phyloP scores from a whole-genome alignment of 1,140 invertebrate species.

The Paralvinella palmiformis region DNA sequence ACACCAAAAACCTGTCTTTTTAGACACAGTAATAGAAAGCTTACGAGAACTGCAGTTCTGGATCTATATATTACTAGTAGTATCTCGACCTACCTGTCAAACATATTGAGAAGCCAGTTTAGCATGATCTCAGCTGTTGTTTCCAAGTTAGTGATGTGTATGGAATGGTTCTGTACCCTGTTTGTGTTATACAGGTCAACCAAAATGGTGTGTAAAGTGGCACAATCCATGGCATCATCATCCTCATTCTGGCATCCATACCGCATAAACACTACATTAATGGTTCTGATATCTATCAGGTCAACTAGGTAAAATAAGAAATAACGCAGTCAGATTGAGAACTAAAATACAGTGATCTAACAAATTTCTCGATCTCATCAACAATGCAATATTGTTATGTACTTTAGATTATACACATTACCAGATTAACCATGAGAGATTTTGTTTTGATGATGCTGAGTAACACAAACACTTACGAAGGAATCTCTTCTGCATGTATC shows the following conservation, averaged over 20 bases:
- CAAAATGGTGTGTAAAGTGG: constrained; percentile 59
- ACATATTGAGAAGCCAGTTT: constrained; percentile 61
- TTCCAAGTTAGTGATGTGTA: constrained; percentile 43
- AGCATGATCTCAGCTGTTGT: constrained; percentile 56
- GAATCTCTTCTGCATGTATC: constrained; percentile 50
- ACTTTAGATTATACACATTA: too few species aligned
- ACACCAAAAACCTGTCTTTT: too few species aligned
- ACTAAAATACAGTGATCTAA: too few species aligned
- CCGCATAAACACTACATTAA: constrained; percentile 57
- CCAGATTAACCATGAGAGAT: not conserved
- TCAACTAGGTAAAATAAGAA: constrained; percentile 55
- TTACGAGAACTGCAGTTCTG: too few species aligned
- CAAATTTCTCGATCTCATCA: too few species aligned
- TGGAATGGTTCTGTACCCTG: too few species aligned
- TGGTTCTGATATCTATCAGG: constrained; percentile 53
- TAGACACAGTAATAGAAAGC: too few species aligned
- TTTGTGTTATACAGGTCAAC: constrained; percentile 62
- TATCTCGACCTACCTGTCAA: constrained; percentile 53
- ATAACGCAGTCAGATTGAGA: constrained; percentile 1
- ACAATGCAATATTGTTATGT: too few species aligned
- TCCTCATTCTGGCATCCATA: constrained; percentile 59
- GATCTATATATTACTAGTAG: too few species aligned
- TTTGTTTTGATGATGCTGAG: not conserved
- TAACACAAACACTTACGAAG: constrained; percentile 52
- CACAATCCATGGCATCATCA: constrained; percentile 55